Base-by-base conservation (phyloP, 2,888 invertebrate species). In the Orthonychiurus folsomi region DNA sequence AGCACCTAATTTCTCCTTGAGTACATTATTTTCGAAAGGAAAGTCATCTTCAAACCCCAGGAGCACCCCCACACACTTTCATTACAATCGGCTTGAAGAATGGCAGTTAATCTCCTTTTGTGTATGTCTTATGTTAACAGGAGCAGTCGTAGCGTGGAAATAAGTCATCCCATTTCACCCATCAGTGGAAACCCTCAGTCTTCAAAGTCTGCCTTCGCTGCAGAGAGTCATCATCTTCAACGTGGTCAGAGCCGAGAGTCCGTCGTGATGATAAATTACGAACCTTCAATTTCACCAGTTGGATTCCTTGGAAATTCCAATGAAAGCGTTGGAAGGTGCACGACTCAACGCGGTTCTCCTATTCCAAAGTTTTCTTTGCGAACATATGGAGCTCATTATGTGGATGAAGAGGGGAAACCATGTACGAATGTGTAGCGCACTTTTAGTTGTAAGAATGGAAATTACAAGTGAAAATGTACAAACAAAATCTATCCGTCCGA, bases 121-220 rank as follows among this genome's bases (percentile, higher is more conserved):
- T 15, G 37, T 61, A 25, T 48, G n/a, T 26, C 61, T 55, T n/a
- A n/a, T n/a, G n/a, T n/a, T n/a, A n/a, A 48, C 59, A 69, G 69
- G 62, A 64, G 63, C 59, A 67, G 59, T 56, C 61, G 66, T 57
- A 63, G 65, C 59, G 55, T 67, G 23, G 66, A 69, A 62, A 69
- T 69, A 57, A 67, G 65, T 60, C 66, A 63, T 64, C 69, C 69
- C 37, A 65, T 67, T 62, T 65, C 65, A 63, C 63, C 68, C 58
- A 61, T 59, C 47, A 55, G 54, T 47, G 47, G 53, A 37, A 48
- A 24, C 24, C 48, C 60, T 52, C 24, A 37, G 18, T 37, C 53
- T 37, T 27, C 60, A 21, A n/a, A 47, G 24, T 9, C 28, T 9
- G 26, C 60, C 9, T 56, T 55, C 12, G 52, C 50, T 25, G 25